Evolutionary conservation across 2,797 vertebrate genomes (phyloP).

Genomic region (Acrocephalus scirpaceus): DNA sequence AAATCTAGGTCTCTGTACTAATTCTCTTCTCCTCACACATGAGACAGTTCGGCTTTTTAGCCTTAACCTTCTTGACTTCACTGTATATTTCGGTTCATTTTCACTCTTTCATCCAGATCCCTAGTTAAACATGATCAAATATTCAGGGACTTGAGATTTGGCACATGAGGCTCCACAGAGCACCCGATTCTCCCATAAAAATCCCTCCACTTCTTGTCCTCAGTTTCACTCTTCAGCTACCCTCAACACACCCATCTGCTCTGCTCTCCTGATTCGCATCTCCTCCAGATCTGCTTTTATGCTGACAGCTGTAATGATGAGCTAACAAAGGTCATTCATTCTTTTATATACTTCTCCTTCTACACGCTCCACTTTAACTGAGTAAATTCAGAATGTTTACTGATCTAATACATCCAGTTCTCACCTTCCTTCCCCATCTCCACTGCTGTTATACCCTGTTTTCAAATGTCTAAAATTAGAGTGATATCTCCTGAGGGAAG

Average conservation of each 20-base stretch:
- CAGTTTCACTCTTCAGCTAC: background rate
- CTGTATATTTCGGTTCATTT: background rate
- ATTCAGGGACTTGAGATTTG: background rate
- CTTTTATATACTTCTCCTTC: background rate
- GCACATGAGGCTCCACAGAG: background rate
- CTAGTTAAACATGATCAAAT: background rate
- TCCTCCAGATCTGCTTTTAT: background rate
- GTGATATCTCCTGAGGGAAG: background rate
- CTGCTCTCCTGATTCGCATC: background rate
- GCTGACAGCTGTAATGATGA: background rate
- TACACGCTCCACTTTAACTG: background rate
- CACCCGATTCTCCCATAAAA: background rate
- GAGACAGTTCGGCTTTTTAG: background rate
- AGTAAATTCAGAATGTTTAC: constrained; percentile 39
- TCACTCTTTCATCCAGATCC: background rate
- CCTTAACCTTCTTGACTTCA: background rate
- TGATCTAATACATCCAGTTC: constrained; percentile 33
- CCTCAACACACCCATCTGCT: background rate
- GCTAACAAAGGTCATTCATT: constrained; percentile 21
- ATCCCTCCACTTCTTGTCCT: background rate
- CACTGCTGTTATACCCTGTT: background rate
- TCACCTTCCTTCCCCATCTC: background rate
- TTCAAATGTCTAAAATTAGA: constrained; percentile 10
- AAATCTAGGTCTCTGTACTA: background rate
- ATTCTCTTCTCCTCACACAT: background rate